Base-by-base conservation (phyloP, 2,797 vertebrate species). In the Pipistrellus pipistrellus region DNA sequence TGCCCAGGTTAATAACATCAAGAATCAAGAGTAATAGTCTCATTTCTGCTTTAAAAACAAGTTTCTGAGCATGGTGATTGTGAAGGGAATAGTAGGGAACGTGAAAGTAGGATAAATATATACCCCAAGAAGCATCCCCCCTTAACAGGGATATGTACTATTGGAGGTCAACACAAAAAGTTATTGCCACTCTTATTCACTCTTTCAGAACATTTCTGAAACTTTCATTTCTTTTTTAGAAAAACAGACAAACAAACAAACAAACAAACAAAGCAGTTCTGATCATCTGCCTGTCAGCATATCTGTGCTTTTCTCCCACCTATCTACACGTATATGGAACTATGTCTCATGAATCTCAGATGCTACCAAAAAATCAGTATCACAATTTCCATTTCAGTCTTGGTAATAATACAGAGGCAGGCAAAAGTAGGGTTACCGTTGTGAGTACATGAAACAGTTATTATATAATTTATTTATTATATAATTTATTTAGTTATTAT, bases 171-270 rank as follows among this genome's bases (percentile, higher is more conserved):
- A 82, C 10, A 57, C n/a, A 44, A 17, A 13, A 71, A 55, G 15
- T 8, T 7, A 1, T 85, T 75, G 6, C 23, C 27, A 77, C 41
- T 25, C 15, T 71, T 48, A 4, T 41, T 72, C 46, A 10, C 2
- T 55, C 72, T 53, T 81, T 90, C 27, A 82, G 69, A 90, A 53
- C 4, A 59, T 46, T 32, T 72, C 68, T 55, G 21, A 68, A 85
- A 38, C 13, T 32, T 17, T 44, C 44, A 25, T 27, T 84, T 95
- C 57, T 66, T 73, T 51, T 88, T 83, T 30, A 6, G 48, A 75
- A 76, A 51, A 68, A 66, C 25, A 46, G 21, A 55, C 21, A 23
- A 6, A 44, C 51, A 38, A 38, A 38, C 4, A 38, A 38, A 38
- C 4, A 38, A 59, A 27, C 25, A 38, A 46, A 66, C 51, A 51